A percentile compares a stretch with the other conserved stretches of the same genome.
Conservation (phyloP, 2,113 vertebrate genomes). For the Pluvialis apricaria region DNA sequence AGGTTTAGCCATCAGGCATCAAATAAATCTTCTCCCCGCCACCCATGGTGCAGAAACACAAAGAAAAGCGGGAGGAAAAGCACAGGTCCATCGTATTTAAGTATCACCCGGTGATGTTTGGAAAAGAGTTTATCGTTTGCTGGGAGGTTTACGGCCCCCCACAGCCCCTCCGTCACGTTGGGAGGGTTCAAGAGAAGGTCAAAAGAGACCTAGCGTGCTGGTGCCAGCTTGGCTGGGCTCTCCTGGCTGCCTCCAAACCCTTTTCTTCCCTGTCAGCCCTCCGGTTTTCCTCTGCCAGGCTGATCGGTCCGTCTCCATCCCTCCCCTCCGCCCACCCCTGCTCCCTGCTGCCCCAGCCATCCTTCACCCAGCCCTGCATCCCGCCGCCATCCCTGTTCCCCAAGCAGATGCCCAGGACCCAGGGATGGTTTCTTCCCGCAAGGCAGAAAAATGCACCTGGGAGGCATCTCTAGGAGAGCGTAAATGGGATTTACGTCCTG, state of each 20-base stretch:
- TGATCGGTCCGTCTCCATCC: neutral
- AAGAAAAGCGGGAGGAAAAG: neutral
- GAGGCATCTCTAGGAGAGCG: neutral
- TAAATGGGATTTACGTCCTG: neutral
- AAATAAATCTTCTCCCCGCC: neutral
- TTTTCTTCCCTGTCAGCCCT: neutral
- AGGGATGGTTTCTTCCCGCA: neutral
- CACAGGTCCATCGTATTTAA: neutral
- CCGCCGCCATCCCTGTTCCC: rapidly evolving
- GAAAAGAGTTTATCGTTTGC: neutral
- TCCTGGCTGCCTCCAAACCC: neutral
- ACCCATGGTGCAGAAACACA: neutral
- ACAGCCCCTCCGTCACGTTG: rapidly evolving
- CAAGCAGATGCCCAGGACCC: neutral
- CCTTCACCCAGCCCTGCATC: neutral
- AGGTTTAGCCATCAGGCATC: neutral
- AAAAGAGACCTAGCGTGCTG: neutral
- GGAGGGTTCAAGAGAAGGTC: neutral
- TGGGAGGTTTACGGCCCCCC: neutral
- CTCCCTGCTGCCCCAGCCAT: neutral
- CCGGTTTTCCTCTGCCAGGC: neutral
- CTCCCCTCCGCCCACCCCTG: neutral
- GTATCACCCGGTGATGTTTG: neutral
- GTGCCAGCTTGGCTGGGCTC: neutral
- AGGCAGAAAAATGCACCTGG: neutral